Evolutionary conservation across 2,888 invertebrate species (phyloP).

Genomic region (Adineta ricciae): DNA sequence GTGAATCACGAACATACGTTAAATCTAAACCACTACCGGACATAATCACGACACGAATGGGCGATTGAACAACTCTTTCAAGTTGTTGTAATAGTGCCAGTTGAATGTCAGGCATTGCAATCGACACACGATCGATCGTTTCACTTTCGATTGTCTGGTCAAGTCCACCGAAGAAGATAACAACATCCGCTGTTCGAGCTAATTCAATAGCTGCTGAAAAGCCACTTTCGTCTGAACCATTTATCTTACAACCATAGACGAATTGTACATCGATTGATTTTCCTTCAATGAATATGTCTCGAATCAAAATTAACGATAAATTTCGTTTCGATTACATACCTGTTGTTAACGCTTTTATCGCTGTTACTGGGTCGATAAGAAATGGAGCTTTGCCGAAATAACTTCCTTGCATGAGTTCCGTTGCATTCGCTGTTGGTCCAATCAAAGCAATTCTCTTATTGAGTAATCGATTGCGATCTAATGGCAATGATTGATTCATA

Average conservation of each 20-base stretch:
- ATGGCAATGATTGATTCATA: neutral
- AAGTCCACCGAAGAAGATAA: conserved; percentile 4
- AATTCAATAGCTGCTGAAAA: neutral
- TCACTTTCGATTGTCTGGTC: neutral
- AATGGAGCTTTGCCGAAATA: neutral
- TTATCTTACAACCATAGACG: neutral
- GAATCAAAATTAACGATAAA: neutral
- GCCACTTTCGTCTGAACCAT: neutral
- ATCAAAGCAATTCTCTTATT: neutral
- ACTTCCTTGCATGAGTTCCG: neutral
- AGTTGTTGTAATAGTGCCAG: neutral
- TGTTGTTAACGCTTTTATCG: neutral
- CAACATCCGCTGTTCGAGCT: neutral
- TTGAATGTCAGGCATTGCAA: neutral
- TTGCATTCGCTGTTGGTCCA: too few species aligned
- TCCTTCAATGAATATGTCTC: neutral
- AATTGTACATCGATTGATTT: neutral
- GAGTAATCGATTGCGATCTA: neutral
- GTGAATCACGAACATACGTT: neutral
- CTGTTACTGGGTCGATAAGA: neutral
- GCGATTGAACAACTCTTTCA: neutral
- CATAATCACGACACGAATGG: neutral
- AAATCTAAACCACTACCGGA: neutral
- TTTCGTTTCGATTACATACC: neutral
- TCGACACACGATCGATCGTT: neutral